Percentiles rank a stretch among this genome's conserved stretches.
Conservation (phyloP, 1,140 invertebrate genomes). For the Olivierus martensii region DNA sequence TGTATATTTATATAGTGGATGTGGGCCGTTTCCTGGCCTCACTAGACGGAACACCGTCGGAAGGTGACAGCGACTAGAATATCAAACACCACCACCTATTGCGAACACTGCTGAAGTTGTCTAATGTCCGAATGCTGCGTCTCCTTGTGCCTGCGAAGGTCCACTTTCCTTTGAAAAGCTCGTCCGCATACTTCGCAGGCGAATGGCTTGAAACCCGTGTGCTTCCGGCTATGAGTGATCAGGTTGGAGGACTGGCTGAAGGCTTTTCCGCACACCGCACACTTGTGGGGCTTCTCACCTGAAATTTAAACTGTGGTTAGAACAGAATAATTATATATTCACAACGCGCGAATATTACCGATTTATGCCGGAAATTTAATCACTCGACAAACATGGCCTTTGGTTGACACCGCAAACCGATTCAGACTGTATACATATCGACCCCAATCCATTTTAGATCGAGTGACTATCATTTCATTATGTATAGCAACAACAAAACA, state of each 20-base stretch:
- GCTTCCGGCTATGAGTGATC: constrained; percentile 95
- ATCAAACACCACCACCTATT: not conserved
- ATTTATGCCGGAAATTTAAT: no score
- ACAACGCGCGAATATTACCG: no score
- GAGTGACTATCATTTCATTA: no score
- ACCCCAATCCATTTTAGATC: no score
- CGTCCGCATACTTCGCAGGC: constrained; percentile 81
- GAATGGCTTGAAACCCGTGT: constrained; percentile 94
- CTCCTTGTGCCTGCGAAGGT: constrained; percentile 85
- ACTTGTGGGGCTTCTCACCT: constrained; percentile 19
- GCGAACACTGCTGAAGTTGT: not conserved
- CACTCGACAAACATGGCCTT: no score
- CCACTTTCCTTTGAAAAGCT: constrained; percentile 69
- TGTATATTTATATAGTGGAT: not conserved
- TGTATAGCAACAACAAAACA: no score
- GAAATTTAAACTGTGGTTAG: not conserved
- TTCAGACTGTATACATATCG: no score
- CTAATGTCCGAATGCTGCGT: constrained; percentile 56
- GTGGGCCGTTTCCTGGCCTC: not conserved
- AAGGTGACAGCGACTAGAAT: not conserved
- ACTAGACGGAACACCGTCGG: not conserved
- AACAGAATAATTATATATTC: no score
- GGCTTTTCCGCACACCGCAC: constrained; percentile 48
- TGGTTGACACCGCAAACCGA: no score
- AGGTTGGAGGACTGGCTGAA: constrained; percentile 98